phyloP scores from a whole-genome alignment of 2,888 invertebrate genomes.

The Eupithecia insigniata region DNA sequence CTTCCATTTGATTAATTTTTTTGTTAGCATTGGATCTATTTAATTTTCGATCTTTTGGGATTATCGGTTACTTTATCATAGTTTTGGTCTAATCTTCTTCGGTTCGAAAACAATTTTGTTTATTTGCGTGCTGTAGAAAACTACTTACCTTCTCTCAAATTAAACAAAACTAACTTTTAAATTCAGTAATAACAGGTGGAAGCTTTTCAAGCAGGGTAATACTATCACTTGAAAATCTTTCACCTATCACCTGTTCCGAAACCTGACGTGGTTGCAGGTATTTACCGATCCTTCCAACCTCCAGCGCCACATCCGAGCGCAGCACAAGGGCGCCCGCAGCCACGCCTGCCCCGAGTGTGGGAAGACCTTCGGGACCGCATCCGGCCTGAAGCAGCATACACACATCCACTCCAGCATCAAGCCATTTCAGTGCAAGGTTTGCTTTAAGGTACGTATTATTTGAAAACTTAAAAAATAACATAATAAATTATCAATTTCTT shows the following conservation, averaged over 20 bases:
- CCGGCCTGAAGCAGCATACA: slow-evolving; percentile 99
- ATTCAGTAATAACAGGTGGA: slow-evolving; percentile 2
- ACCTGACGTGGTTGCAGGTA: slow-evolving; percentile 88
- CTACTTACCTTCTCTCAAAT: not conserved
- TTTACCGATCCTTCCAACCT: slow-evolving; percentile 98
- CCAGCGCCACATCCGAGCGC: slow-evolving; percentile 97
- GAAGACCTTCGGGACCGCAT: slow-evolving; percentile 98
- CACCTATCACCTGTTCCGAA: slow-evolving; percentile 64
- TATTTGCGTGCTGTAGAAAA: not conserved
- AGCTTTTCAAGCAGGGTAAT: not conserved
- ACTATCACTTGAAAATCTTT: slow-evolving; percentile 1
- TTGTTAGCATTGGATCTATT: not conserved
- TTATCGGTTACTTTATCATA: not conserved
- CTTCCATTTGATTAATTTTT: not conserved
- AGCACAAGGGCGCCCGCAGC: slow-evolving; percentile 97
- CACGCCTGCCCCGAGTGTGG: slow-evolving; percentile 99
- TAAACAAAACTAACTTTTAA: not conserved
- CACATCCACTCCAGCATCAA: slow-evolving; percentile 99
- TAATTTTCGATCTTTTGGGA: not conserved
- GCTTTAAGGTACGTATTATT: slow-evolving; percentile 89
- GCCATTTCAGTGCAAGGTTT: slow-evolving; percentile 98
- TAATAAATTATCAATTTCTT: not conserved
- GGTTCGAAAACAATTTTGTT: not conserved
- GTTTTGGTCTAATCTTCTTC: not conserved
- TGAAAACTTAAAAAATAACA: not conserved